Evolutionary conservation across 2,888 invertebrate species (phyloP).

Genomic region (Strigamia maritima): DNA sequence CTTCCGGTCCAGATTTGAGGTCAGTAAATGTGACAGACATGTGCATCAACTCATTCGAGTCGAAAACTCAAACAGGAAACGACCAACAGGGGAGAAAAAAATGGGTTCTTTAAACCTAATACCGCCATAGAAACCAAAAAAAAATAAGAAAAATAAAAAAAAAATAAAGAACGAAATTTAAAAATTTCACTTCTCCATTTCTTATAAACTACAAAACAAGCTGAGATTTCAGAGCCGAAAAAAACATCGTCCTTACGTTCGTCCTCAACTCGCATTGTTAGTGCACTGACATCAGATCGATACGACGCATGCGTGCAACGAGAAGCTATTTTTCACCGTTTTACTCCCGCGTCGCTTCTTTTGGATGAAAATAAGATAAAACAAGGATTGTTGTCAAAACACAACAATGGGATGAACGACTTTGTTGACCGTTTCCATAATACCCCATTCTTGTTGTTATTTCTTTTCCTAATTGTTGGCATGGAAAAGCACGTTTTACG

Average conservation of each 20-base stretch:
- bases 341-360: slow-evolving; percentile 20
- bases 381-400: slow-evolving; percentile 11
- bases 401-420: slow-evolving; percentile 16
- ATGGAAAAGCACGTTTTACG: background rate
- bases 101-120: background rate
- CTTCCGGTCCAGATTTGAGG: slow-evolving; percentile 31
- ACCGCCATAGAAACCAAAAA: background rate
- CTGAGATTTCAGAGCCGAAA: background rate
- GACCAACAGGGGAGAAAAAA: background rate
- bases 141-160: background rate
- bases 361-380: slow-evolving; percentile 6
- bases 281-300: slow-evolving; percentile 27
- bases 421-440: background rate
- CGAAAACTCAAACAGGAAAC: slow-evolving; percentile 23
- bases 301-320: slow-evolving; percentile 25
- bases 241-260: slow-evolving; percentile 11
- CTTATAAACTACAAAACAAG: background rate
- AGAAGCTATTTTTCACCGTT: slow-evolving; percentile 15
- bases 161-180: background rate
- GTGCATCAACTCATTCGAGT: slow-evolving; percentile 30
- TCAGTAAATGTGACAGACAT: slow-evolving; percentile 26
- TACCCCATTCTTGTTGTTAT: background rate
- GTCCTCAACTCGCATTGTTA: slow-evolving; percentile 31
- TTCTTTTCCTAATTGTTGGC: background rate
- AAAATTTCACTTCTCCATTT: background rate